These are phyloP conservation scores for Galbula dea DNA, from an alignment of 2,113 vertebrate species.

Conservation along the genomic window DNA sequence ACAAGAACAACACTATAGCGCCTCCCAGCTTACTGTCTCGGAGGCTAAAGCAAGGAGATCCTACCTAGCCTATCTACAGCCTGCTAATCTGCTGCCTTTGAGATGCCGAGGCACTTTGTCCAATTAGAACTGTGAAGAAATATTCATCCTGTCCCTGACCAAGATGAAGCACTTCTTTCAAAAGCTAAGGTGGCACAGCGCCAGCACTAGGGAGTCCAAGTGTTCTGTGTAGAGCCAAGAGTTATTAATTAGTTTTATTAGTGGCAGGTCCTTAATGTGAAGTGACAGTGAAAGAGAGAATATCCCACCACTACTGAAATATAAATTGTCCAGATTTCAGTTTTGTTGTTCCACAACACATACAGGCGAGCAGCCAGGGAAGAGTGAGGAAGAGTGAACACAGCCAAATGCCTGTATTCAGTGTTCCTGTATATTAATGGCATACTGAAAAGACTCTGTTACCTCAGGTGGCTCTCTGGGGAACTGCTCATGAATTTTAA, in stretches of 20 bases:
- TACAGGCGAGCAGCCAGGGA: constrained; percentile 66
- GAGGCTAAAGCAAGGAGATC: background rate
- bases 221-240: constrained; percentile 79
- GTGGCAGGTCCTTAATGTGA: constrained; percentile 83
- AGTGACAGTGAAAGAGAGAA: constrained; percentile 79
- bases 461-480: constrained; percentile 71
- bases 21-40: background rate
- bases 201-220: constrained; percentile 82
- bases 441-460: constrained; percentile 63
- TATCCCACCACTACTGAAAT: constrained; percentile 75
- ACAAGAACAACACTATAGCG: background rate
- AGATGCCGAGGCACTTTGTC: constrained; percentile 88
- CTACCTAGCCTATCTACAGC: constrained; percentile 56
- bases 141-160: constrained; percentile 89
- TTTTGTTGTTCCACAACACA: constrained; percentile 68
- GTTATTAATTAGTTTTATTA: constrained; percentile 93
- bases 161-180: constrained; percentile 92
- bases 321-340: constrained; percentile 77
- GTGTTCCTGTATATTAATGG: constrained; percentile 68
- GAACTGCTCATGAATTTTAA: constrained; percentile 65
- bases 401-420: constrained; percentile 68
- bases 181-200: constrained; percentile 78
- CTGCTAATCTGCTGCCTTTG: constrained; percentile 76
- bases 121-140: constrained; percentile 90
- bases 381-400: constrained; percentile 43